phyloP scores from a whole-genome alignment of 2,797 vertebrate species.

The Rhyacichthys aspro region DNA sequence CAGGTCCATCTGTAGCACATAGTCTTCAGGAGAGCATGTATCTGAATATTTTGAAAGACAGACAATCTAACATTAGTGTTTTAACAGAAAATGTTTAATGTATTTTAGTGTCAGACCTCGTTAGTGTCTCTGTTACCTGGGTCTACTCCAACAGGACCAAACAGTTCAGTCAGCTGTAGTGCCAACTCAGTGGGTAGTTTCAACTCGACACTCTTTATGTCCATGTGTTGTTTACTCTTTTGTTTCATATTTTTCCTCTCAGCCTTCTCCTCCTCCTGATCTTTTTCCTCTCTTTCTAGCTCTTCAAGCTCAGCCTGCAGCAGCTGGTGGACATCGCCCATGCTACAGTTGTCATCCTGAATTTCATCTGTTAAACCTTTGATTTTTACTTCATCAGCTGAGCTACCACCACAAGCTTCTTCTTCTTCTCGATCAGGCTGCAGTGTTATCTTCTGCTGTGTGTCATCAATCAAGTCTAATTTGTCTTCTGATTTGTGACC shows the following conservation, averaged over 20 bases:
- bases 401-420: constrained; percentile 3
- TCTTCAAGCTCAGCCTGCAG: constrained; percentile 67
- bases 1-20: constrained; percentile 91
- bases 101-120: background rate
- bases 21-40: constrained; percentile 87
- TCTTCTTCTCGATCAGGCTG: constrained; percentile 1
- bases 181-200: constrained; percentile 93
- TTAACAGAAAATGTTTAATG: background rate
- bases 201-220: constrained; percentile 90
- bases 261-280: constrained; percentile 47
- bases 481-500: constrained; percentile 12
- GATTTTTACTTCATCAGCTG: constrained; percentile 24
- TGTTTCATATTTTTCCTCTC: constrained; percentile 36
- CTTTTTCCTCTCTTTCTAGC: constrained; percentile 64
- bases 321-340: constrained; percentile 57
- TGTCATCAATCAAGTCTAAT: constrained; percentile 4
- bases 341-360: constrained; percentile 56
- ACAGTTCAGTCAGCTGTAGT: constrained; percentile 92
- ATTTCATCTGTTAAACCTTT: constrained; percentile 36
- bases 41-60: constrained; percentile 63
- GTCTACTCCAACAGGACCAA: constrained; percentile 95
- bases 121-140: constrained; percentile 83
- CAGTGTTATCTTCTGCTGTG: constrained; percentile 11
- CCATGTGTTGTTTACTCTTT: constrained; percentile 68
- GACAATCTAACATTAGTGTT: background rate